Conservation (phyloP, 1,140 invertebrate genomes). For the Heliconius melpomene region DNA sequence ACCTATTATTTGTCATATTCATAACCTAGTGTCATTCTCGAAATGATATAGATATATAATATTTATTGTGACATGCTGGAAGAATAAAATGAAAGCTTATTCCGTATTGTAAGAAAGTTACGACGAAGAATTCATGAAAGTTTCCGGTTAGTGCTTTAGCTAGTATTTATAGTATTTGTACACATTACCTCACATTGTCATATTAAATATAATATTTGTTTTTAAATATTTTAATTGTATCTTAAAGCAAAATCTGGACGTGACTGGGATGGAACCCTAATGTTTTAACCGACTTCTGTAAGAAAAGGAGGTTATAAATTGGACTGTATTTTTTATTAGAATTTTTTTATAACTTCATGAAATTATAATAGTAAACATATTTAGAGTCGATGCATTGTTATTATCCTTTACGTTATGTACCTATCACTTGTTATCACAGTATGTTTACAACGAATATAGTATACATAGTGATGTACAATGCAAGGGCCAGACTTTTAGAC, state of each 20-base stretch:
- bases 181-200: background rate
- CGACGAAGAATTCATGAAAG: background rate
- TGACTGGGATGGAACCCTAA: no score
- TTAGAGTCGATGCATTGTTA: background rate
- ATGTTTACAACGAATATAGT: constrained; percentile 75
- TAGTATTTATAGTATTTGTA: background rate
- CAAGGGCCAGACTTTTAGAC: background rate
- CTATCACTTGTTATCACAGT: constrained; percentile 55
- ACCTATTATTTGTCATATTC: no score
- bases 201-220: background rate
- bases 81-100: background rate
- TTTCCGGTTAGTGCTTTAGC: background rate
- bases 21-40: no score
- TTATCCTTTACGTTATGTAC: background rate
- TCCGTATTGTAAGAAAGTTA: background rate
- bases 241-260: no score
- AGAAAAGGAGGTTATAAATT: no score
- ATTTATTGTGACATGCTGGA: no score
- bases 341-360: background rate
- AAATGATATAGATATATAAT: no score
- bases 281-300: no score
- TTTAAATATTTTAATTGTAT: no score
- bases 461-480: constrained; percentile 31
- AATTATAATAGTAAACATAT: constrained; percentile 1
- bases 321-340: background rate